phyloP scores from a whole-genome alignment of 2,888 invertebrate genomes.

The Tineola bisselliella region DNA sequence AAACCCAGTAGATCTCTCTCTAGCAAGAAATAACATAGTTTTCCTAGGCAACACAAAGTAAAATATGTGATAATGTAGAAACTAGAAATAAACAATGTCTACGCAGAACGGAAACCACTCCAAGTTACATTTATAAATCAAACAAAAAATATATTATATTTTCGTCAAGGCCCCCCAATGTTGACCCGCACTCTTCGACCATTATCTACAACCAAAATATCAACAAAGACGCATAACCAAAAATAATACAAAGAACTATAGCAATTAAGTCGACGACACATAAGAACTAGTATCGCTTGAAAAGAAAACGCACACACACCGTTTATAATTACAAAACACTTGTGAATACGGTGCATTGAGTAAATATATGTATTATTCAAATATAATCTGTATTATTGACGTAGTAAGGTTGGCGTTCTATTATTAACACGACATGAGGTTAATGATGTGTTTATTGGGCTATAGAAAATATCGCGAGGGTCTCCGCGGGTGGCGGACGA shows the following conservation, averaged over 20 bases:
- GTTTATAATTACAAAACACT: slow-evolving; percentile 25
- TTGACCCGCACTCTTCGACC: slow-evolving; percentile 9
- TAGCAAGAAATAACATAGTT: too few relatives aligned
- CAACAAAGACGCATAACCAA: neutral
- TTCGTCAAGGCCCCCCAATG: slow-evolving; percentile 19
- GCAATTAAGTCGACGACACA: neutral
- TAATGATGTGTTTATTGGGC: slow-evolving; percentile 28
- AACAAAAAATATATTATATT: slow-evolving; percentile 15
- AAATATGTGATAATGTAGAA: neutral
- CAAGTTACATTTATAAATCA: neutral
- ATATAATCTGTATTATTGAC: neutral
- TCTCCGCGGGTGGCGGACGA: slow-evolving; percentile 20
- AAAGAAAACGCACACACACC: slow-evolving; percentile 15
- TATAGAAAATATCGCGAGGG: slow-evolving; percentile 23
- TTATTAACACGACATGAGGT: slow-evolving; percentile 10
- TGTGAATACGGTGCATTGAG: slow-evolving; percentile 15
- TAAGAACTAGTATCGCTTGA: neutral
- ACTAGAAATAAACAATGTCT: neutral
- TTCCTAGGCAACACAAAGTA: too few relatives aligned
- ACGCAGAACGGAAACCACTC: slow-evolving; percentile 1
- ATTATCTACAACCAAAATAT: neutral
- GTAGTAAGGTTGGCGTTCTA: neutral
- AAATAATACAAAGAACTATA: neutral
- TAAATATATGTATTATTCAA: slow-evolving; percentile 1
- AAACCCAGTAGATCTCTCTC: too few relatives aligned